Base-by-base conservation (phyloP, 2,888 invertebrate genomes). In the Siphlonurus alternatus region DNA sequence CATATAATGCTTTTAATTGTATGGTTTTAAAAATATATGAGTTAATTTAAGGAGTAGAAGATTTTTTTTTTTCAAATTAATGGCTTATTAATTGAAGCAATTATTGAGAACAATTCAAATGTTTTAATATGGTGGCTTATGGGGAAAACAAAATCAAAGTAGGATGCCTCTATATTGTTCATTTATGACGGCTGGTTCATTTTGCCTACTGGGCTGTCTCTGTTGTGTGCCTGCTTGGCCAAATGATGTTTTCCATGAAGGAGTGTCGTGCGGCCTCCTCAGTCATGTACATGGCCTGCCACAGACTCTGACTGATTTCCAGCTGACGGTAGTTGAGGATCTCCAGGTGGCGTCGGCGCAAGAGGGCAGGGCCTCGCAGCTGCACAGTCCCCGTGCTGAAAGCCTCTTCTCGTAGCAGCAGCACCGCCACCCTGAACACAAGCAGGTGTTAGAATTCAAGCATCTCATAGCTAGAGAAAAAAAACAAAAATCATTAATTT, bases 241-340 rank as follows among this genome's bases (percentile, higher is more conserved):
- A 56, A 20, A 56, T 56, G n/a, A 18, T 10, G 5, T 5, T 22
- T 20, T n/a, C n/a, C 5, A 56, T 56, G 56, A 56, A 56, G 7
- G n/a, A 5, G 7, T 56, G 56, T 7, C n/a, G 5, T 5, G 56
- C n/a, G 56, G 56, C 56, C 20, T 5, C 7, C n/a, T 56, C 56
- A 18, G 56, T 22, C 56, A 56, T 56, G n/a, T 56, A 56, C 56
- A 56, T 56, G n/a, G 56, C 56, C 20, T 56, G 56, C 56, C 56
- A 56, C 19, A 56, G 5, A n/a, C 7, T 20, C 22, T 22, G 7
- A 20, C 56, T 56, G 5, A 84, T 73, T 65, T 77, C 73, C 61
- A 81, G 71, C 2, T 84, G 82, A 70, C 77, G 78, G 70, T 83
- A 85, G 2, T 83, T 84, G 70, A 84, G 73, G 69, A 84, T 81